These are phyloP conservation scores for Abscondita cerata DNA, from an alignment of 2,888 invertebrate genomes.

Conservation along the genomic window DNA sequence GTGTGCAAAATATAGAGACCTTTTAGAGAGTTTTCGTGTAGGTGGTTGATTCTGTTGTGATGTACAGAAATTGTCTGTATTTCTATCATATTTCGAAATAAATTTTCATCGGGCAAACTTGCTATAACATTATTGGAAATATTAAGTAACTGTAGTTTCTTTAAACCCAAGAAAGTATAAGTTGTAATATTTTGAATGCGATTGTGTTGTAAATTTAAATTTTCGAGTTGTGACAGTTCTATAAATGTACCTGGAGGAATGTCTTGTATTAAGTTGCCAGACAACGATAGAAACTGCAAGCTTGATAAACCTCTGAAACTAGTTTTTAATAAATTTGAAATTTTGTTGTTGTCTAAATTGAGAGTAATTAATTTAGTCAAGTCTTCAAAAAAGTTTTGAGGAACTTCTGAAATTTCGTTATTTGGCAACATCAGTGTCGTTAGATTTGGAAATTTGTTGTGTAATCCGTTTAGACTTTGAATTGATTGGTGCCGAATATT, in stretches of 20 bases:
- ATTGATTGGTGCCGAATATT: conserved; percentile 6
- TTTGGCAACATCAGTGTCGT: conserved; percentile 9
- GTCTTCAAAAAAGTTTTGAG: background rate
- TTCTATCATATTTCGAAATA: conserved; percentile 10
- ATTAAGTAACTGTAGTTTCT: conserved; percentile 3
- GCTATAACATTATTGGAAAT: background rate
- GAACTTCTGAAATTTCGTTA: background rate
- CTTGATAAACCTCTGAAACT: conserved; percentile 2
- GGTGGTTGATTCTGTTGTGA: background rate
- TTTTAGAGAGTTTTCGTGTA: background rate
- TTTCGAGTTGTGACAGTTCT: background rate
- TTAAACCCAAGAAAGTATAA: conserved; percentile 6
- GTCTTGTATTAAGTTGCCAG: background rate
- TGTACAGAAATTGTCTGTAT: background rate
- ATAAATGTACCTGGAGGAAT: conserved; percentile 1
- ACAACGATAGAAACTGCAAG: conserved; percentile 2
- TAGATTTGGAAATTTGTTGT: background rate
- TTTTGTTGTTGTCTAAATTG: conserved; percentile 9
- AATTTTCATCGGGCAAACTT: background rate
- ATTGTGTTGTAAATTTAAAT: background rate
- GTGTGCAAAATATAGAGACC: conserved; percentile 10
- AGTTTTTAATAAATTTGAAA: background rate
- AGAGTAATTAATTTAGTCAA: background rate
- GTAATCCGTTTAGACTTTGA: background rate
- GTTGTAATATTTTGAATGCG: background rate